These are phyloP conservation scores for Cremastinae sp. DNA, from an alignment of 2,888 invertebrate species.

Conservation along the genomic window DNA sequence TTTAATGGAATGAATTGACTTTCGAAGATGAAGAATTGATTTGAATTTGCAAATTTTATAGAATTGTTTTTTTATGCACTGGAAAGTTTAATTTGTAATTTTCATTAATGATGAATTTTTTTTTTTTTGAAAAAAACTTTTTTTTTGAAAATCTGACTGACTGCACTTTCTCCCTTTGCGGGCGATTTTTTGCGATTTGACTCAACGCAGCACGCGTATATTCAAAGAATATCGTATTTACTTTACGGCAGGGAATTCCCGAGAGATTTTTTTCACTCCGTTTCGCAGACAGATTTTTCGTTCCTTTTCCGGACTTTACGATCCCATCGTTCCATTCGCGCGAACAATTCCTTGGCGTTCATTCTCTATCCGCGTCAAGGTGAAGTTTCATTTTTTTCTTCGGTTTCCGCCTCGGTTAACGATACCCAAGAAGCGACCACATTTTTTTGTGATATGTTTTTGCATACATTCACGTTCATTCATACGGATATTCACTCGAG, in stretches of 20 bases:
- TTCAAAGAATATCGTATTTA: slow-evolving; percentile 18
- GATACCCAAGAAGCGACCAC: slow-evolving; percentile 44
- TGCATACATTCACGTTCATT: too few relatives aligned
- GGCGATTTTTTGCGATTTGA: slow-evolving; percentile 5
- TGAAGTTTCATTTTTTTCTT: slow-evolving; percentile 65
- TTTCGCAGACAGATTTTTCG: neutral
- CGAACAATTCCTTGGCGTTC: slow-evolving; percentile 37
- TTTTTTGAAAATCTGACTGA: too few relatives aligned
- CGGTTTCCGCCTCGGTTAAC: slow-evolving; percentile 26
- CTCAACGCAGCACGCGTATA: slow-evolving; percentile 10
- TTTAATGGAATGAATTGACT: too few relatives aligned
- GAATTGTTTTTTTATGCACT: too few relatives aligned
- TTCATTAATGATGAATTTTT: too few relatives aligned
- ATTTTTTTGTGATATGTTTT: too few relatives aligned
- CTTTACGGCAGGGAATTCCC: slow-evolving; percentile 16
- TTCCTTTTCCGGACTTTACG: slow-evolving; percentile 13
- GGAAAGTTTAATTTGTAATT: too few relatives aligned
- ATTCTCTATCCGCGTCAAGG: slow-evolving; percentile 67
- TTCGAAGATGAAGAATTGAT: too few relatives aligned
- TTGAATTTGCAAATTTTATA: too few relatives aligned
- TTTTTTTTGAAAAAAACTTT: too few relatives aligned
- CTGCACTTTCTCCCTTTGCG: slow-evolving; percentile 8
- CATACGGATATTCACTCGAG: too few relatives aligned
- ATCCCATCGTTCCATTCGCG: slow-evolving; percentile 32
- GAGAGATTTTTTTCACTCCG: slow-evolving; percentile 12